A percentile compares a stretch with the other conserved stretches of the same genome.
These are phyloP conservation scores for Cremastinae sp. DNA, from an alignment of 2,888 invertebrate genomes.

Conservation along the genomic window DNA sequence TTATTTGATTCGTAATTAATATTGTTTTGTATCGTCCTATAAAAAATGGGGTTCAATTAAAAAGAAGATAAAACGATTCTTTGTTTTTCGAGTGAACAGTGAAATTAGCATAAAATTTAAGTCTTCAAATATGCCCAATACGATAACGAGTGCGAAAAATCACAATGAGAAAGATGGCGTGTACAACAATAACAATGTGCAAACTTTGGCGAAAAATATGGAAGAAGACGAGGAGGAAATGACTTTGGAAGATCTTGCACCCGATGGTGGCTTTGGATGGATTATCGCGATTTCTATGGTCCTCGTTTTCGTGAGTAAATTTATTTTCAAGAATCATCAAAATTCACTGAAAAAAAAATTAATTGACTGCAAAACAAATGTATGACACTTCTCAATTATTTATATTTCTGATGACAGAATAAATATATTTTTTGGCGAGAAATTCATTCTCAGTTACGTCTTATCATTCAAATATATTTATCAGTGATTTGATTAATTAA, in stretches of 20 bases:
- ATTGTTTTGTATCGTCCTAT: too few relatives aligned
- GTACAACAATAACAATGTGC: constrained; percentile 32
- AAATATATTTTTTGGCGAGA: too few relatives aligned
- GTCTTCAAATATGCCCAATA: constrained; percentile 42
- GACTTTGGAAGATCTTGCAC: constrained; percentile 82
- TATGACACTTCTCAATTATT: too few relatives aligned
- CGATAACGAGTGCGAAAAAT: constrained; percentile 29
- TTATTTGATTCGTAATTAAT: not conserved
- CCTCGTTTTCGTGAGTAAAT: constrained; percentile 90
- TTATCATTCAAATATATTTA: too few relatives aligned
- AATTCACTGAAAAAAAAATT: not conserved
- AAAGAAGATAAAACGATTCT: too few relatives aligned
- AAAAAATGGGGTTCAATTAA: too few relatives aligned
- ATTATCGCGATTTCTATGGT: constrained; percentile 92
- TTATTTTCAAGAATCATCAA: too few relatives aligned
- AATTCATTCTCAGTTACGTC: too few relatives aligned
- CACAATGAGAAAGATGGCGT: constrained; percentile 27
- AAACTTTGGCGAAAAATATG: constrained; percentile 28
- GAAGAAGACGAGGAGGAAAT: constrained; percentile 55
- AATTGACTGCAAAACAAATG: too few relatives aligned
- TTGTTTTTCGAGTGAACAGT: not conserved
- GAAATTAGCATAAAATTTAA: not conserved
- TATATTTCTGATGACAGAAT: too few relatives aligned
- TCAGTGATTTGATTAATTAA: too few relatives aligned
- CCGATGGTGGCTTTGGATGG: constrained; percentile 96